Evolutionary conservation across 2,113 vertebrate species (phyloP), one percentile per base, ranked within the genome.

Genomic region (Mellivora capensis): DNA sequence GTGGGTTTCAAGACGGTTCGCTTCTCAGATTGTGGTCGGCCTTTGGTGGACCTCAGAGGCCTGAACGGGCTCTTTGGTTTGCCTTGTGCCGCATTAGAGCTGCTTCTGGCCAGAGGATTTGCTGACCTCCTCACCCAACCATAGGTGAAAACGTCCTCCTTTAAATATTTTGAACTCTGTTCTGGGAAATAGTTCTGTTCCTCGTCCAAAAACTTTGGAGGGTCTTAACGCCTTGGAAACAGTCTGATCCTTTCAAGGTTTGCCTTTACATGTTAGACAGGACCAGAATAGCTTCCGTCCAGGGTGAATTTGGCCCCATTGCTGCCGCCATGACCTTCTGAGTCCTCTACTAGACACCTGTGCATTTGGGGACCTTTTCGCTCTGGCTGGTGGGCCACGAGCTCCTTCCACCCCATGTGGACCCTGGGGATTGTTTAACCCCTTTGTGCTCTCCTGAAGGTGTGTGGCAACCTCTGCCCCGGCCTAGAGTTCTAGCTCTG

Each of bases 81-180:
- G 7, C 31, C 64, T 90, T 47, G 29, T 64, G 10, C 42, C 62
- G 80, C 21, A 69, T 87, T 29, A 67, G 31, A 67, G 29, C 23
- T 81, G 67, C 27, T 52, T 62, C 34, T 2, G 54, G 88, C 20
- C n/a, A 62, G 34, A 81, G 21, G n/a, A 54, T n/a, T 72, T 83
- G 14, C 52, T 87, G 89, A 72, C 61, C 14, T 61, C 83, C 34
- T 91, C 39, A 71, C 67, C 81, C 82, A n/a, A n/a, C 44, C 25
- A 18, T 14, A 86, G 47, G 72, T 86, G 61, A 49, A 47, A 86
- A n/a, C 27, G 47, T 83, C 37, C 71, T 74, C 17, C 71, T 87
- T 86, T 69, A 57, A 79, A 27, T 77, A 62, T 25, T 83, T 64
- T 57, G 79, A 67, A 49, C 44, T 82, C 72, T 72, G 52, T 82